These are phyloP conservation scores for Neocrepidodera transversa DNA, from an alignment of 2,888 invertebrate genomes.

Conservation along the genomic window DNA sequence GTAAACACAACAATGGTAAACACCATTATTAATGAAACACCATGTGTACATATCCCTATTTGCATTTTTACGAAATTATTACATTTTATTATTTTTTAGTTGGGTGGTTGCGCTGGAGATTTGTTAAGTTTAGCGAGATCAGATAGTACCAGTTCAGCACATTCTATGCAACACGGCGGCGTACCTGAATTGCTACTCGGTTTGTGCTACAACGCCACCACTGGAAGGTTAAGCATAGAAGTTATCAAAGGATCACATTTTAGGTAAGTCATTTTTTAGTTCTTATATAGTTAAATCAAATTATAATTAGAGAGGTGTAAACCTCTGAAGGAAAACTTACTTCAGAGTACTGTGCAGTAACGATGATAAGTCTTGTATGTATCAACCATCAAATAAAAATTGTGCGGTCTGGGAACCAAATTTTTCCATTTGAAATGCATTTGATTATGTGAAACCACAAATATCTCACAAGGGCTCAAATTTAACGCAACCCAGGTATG, in stretches of 20 bases:
- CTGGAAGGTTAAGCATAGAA: slow-evolving; percentile 92
- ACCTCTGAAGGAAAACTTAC: too few species aligned
- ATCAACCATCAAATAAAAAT: too few species aligned
- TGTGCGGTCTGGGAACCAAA: too few species aligned
- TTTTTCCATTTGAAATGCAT: too few species aligned
- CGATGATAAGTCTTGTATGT: too few species aligned
- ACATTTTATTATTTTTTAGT: slow-evolving; percentile 51
- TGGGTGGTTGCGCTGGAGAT: slow-evolving; percentile 66
- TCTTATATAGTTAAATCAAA: too few species aligned
- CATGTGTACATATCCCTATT: not conserved
- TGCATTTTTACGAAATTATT: not conserved
- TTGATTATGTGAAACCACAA: too few species aligned
- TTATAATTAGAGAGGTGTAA: too few species aligned
- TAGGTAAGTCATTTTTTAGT: too few species aligned
- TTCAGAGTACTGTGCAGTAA: too few species aligned
- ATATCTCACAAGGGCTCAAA: too few species aligned
- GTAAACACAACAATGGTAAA: slow-evolving; percentile 64
- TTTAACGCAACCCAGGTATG: too few species aligned
- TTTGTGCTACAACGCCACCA: slow-evolving; percentile 90
- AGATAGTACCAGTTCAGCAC: slow-evolving; percentile 93
- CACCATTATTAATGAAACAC: slow-evolving; percentile 6
- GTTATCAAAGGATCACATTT: slow-evolving; percentile 81
- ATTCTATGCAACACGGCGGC: slow-evolving; percentile 88
- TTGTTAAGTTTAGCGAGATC: slow-evolving; percentile 84
- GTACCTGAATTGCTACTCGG: slow-evolving; percentile 90